phyloP scores from a whole-genome alignment of 2,113 vertebrate species.

The Narcine bancroftii region DNA sequence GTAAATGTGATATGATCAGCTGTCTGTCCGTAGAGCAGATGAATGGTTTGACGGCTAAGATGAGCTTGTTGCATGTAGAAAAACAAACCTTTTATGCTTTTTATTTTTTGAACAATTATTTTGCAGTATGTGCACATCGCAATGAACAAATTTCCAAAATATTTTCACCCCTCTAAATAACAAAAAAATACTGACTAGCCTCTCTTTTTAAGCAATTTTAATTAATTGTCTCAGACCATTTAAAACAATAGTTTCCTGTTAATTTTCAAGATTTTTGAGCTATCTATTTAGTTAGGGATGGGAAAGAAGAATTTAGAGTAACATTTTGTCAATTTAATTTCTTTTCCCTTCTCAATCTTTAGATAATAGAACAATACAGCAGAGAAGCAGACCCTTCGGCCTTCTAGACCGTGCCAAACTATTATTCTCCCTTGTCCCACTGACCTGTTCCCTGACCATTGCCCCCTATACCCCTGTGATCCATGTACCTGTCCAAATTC shows the following conservation, averaged over 20 bases:
- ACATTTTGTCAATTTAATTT: background rate
- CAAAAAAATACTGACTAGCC: background rate
- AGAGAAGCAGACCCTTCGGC: too few relatives aligned
- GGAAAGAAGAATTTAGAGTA: background rate
- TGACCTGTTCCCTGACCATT: too few relatives aligned
- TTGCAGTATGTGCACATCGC: background rate
- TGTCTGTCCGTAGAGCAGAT: background rate
- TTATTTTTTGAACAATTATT: background rate
- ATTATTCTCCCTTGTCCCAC: too few relatives aligned
- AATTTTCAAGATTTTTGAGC: background rate
- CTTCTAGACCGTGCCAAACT: too few relatives aligned
- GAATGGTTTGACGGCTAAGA: background rate
- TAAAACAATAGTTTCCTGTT: too few relatives aligned
- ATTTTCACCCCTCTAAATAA: background rate
- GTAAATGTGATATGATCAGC: conserved; percentile 29
- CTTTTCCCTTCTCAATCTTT: background rate
- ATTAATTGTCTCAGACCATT: background rate
- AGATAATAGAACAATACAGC: too few relatives aligned
- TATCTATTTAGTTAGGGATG: background rate
- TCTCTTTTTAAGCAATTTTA: background rate
- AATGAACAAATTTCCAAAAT: background rate
- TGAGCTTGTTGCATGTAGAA: background rate
- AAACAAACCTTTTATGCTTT: background rate
- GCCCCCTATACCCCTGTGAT: too few relatives aligned
- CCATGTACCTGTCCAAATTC: too few relatives aligned